These are phyloP conservation scores for Caenorhabditis sp. DNA, from an alignment of 2,888 invertebrate genomes.

Conservation along the genomic window DNA sequence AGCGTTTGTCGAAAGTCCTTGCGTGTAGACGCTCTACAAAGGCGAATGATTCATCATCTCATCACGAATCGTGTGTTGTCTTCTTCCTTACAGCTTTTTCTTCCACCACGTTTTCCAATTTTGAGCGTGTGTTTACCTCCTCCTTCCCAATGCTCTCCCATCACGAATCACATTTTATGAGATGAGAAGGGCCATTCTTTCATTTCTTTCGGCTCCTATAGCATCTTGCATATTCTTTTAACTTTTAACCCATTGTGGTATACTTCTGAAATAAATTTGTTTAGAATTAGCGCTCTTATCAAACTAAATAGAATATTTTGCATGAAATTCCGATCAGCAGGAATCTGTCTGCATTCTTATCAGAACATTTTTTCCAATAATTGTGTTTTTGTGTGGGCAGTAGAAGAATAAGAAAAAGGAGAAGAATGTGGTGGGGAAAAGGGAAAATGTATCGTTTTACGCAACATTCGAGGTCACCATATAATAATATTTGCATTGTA, in stretches of 20 bases:
- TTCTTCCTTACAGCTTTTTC: slow-evolving; percentile 7
- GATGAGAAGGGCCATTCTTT: slow-evolving; percentile 37
- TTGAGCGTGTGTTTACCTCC: slow-evolving; percentile 33
- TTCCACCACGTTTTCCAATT: slow-evolving; percentile 37
- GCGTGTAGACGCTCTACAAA: slow-evolving; percentile 82
- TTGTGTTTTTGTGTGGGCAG: neutral
- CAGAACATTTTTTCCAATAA: neutral
- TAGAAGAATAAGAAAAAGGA: neutral
- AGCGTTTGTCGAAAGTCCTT: slow-evolving; percentile 81
- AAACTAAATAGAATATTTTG: too few relatives aligned
- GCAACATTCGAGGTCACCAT: slow-evolving; percentile 4
- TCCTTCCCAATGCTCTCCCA: slow-evolving; percentile 13
- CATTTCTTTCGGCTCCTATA: slow-evolving; percentile 32
- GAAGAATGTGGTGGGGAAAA: neutral
- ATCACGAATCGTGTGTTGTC: neutral
- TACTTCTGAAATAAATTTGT: too few relatives aligned
- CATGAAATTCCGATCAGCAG: too few relatives aligned
- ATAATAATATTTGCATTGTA: slow-evolving; percentile 6
- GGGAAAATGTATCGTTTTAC: neutral
- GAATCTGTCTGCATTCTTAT: slow-evolving; percentile 5
- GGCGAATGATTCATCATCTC: slow-evolving; percentile 77
- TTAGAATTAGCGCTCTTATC: too few relatives aligned
- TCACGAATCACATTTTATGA: slow-evolving; percentile 39
- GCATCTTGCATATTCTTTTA: slow-evolving; percentile 1
- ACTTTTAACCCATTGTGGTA: neutral